These are phyloP conservation scores for Leucophenga montana DNA, from an alignment of 2,888 invertebrate genomes.

Conservation along the genomic window DNA sequence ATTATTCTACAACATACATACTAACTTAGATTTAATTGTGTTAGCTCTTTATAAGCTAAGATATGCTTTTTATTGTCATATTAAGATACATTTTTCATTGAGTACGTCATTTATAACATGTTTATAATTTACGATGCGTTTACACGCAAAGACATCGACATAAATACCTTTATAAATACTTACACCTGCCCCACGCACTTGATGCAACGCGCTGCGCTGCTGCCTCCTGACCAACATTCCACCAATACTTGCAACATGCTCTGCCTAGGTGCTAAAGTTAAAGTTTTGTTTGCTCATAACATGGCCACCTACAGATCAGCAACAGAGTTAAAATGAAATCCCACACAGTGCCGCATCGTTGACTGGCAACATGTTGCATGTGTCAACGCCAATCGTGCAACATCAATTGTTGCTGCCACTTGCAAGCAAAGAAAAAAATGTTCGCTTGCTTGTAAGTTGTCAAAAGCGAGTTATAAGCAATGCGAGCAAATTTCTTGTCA, in stretches of 20 bases:
- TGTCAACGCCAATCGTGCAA: slow-evolving; percentile 8
- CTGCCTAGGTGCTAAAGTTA: slow-evolving; percentile 10
- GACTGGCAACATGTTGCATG: slow-evolving; percentile 17
- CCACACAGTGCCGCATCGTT: slow-evolving; percentile 7
- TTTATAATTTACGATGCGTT: slow-evolving; percentile 16
- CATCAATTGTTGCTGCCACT: slow-evolving; percentile 19
- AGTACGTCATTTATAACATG: slow-evolving; percentile 1
- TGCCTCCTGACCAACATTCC: no score
- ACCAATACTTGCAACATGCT: no score
- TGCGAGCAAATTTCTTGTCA: slow-evolving; percentile 19
- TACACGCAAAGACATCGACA: slow-evolving; percentile 17
- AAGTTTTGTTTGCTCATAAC: slow-evolving; percentile 10
- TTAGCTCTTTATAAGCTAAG: no score
- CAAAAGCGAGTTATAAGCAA: slow-evolving; percentile 18
- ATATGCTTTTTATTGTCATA: no score
- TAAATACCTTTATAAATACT: no score
- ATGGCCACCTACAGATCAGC: slow-evolving; percentile 11
- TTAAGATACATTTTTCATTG: slow-evolving; percentile 1
- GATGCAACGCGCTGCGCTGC: no score
- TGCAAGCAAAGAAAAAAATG: no score
- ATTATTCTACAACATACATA: no score
- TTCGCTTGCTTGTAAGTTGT: slow-evolving; percentile 14
- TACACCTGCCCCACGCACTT: slow-evolving; percentile 13
- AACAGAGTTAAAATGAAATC: not conserved
- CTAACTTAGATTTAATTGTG: no score